Percentiles rank a stretch among this genome's conserved stretches.
Conservation (phyloP, 2,888 invertebrate species). For the Oxycera nigricornis region DNA sequence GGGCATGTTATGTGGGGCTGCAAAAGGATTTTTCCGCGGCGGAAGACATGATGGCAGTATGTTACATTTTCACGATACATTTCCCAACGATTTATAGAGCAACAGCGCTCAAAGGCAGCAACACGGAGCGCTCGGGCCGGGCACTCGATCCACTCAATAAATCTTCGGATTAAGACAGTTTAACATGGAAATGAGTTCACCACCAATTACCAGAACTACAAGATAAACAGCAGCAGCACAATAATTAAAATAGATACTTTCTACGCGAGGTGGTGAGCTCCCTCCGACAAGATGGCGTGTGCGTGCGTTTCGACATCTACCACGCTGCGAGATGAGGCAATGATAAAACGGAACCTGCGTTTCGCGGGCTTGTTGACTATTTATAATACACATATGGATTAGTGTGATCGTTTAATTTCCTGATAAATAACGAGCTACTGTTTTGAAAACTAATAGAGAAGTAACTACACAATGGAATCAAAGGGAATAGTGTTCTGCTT, state of each 20-base stretch:
- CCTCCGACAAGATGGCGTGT: conserved; percentile 25
- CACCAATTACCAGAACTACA: conserved; percentile 35
- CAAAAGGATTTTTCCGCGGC: conserved; percentile 18
- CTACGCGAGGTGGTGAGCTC: conserved; percentile 5
- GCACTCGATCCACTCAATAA: conserved; percentile 34
- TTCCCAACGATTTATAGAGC: conserved; percentile 28
- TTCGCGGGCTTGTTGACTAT: neutral
- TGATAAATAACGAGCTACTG: too few species aligned
- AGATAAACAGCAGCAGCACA: conserved; percentile 9
- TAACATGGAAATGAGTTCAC: conserved; percentile 50
- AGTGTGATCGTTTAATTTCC: too few species aligned
- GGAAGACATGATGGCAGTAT: conserved; percentile 27
- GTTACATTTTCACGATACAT: conserved; percentile 13
- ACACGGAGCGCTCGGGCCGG: neutral
- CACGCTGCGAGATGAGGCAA: neutral
- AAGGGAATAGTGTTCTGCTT: too few species aligned
- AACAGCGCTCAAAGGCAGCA: neutral
- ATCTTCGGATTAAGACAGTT: conserved; percentile 45
- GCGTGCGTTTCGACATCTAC: conserved; percentile 22
- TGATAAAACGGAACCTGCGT: neutral
- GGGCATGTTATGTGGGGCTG: neutral
- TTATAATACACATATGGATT: too few species aligned
- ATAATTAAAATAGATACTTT: conserved; percentile 34
- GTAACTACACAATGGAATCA: too few species aligned
- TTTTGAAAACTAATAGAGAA: too few species aligned